These are phyloP conservation scores for Pachyramphus minor DNA, from an alignment of 2,113 vertebrate genomes.

Conservation along the genomic window DNA sequence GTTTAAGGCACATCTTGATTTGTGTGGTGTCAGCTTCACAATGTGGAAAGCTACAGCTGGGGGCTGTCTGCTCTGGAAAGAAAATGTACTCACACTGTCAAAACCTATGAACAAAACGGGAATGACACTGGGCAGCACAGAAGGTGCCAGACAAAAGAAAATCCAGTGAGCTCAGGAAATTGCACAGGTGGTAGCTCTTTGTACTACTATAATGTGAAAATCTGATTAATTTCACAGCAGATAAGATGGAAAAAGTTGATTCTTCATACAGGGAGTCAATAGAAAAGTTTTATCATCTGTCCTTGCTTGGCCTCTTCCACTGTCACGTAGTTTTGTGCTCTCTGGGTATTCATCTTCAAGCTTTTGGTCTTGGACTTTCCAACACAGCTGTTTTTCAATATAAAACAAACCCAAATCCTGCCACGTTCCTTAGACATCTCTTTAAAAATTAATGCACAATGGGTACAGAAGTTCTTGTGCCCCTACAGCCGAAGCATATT, in stretches of 20 bases:
- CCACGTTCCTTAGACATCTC: not conserved
- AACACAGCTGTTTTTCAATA: not conserved
- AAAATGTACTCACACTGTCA: slow-evolving; percentile 29
- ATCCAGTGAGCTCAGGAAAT: slow-evolving; percentile 21
- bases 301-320: not conserved
- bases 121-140: slow-evolving; percentile 27
- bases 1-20: slow-evolving; percentile 16
- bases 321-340: not conserved
- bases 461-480: not conserved
- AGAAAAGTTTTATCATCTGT: not conserved
- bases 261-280: not conserved
- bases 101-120: not conserved
- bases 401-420: not conserved
- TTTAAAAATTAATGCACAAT: not conserved
- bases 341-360: not conserved
- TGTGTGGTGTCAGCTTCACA: slow-evolving; percentile 5
- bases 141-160: slow-evolving; percentile 48
- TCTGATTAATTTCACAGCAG: slow-evolving; percentile 37
- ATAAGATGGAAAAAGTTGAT: not conserved
- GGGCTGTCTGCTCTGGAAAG: slow-evolving; percentile 5
- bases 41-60: slow-evolving; percentile 19
- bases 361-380: not conserved
- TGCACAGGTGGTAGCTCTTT: slow-evolving; percentile 30
- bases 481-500: not conserved
- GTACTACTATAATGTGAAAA: slow-evolving; percentile 16